Evolutionary conservation across 2,888 invertebrate genomes (phyloP).

Genomic region (Orchesellides sinensis): DNA sequence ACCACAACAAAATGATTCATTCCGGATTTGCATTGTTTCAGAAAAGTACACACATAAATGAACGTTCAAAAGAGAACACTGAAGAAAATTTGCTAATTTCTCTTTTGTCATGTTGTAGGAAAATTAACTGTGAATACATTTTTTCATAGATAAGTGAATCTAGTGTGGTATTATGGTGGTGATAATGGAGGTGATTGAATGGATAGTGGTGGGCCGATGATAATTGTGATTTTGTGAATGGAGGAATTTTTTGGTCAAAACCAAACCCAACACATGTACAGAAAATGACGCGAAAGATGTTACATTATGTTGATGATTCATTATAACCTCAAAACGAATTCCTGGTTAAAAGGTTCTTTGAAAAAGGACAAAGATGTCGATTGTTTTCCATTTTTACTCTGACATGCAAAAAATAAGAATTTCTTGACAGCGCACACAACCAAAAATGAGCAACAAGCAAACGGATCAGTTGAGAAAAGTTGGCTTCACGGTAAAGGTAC

Average conservation of each 20-base stretch:
- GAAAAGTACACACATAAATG: too few species aligned
- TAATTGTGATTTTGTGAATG: background rate
- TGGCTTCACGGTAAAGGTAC: too few species aligned
- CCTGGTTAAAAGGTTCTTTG: constrained; percentile 12
- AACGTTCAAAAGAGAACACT: too few species aligned
- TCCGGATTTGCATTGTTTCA: constrained; percentile 61
- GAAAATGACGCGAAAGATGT: background rate
- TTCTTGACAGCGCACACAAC: constrained; percentile 6
- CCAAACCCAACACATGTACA: background rate
- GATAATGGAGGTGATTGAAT: background rate
- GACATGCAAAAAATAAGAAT: constrained; percentile 19
- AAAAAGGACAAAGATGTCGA: constrained; percentile 56
- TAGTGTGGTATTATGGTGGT: background rate
- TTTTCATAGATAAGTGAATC: background rate
- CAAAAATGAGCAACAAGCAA: constrained; percentile 39
- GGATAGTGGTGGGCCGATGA: background rate
- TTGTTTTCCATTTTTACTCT: constrained; percentile 40
- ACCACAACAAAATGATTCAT: constrained; percentile 60
- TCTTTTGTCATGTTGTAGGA: constrained; percentile 46
- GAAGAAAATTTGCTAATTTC: constrained; percentile 60
- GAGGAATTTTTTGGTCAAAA: background rate
- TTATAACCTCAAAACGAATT: constrained; percentile 36
- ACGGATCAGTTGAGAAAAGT: background rate
- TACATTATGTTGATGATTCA: constrained; percentile 44
- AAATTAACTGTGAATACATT: constrained; percentile 23